Base-by-base conservation (phyloP, 2,888 invertebrate species). In the Chironomus riparius region DNA sequence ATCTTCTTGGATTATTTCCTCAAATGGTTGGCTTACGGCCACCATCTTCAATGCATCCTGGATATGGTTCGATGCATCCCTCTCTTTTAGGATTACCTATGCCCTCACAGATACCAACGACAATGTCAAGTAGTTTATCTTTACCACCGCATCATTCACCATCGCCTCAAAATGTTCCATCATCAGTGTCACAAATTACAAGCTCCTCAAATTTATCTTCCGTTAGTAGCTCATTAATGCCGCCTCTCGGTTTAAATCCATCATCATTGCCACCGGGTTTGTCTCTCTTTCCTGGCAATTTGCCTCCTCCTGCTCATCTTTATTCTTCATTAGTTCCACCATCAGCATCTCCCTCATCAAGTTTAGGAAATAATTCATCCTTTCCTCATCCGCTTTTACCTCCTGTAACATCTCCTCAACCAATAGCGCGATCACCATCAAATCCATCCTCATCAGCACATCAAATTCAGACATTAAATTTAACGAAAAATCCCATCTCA, bases 251-350 rank as follows among this genome's bases (percentile, higher is more conserved):
- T 2, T 18, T 71, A 15, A 56, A 2, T 47, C 21, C 47, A 15
- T 15, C 71, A 56, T n/a, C 71, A 0, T 24, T 61, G 0, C 76
- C 38, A 69, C 38, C 38, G 38, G 22, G 48, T 18, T 12, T 76
- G 21, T 61, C 76, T 22, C 7, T 69, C 6, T 69, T 18, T 28
- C 50, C 56, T 13, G 68, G 69, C 4, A 50, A 24, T 69, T 47
- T 76, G 13, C 76, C 76, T n/a, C 76, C 76, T 10, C 76, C 76
- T n/a, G 76, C 76, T 69, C 76, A 76, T 69, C 28, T 68, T 15
- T 76, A 69, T 38, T 69, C 76, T 10, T 38, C 74, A 28, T 47
- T 74, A 4, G 72, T 28, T 6, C 65, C 74, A 22, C 74, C 74
- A 68, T 68, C 65, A 21, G 74, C 68, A 47, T 68, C 74, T 65